These are phyloP conservation scores for Eolophus roseicapilla DNA, from an alignment of 2,113 vertebrate genomes.

Conservation along the genomic window DNA sequence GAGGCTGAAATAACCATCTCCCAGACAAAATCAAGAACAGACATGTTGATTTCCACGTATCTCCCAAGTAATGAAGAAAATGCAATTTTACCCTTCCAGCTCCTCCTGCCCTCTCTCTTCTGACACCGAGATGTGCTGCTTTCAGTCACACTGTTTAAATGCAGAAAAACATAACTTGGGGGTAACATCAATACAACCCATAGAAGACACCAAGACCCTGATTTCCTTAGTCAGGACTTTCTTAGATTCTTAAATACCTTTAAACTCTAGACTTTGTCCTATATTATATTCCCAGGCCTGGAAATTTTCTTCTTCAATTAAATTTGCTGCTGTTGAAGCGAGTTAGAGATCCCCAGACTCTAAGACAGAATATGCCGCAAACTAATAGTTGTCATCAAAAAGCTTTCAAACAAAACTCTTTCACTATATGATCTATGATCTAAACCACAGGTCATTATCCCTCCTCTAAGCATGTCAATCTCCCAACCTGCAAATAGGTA, in stretches of 20 bases:
- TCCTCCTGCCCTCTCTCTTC: neutral
- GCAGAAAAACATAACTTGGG: neutral
- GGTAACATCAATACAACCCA: no score
- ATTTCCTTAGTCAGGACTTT: neutral
- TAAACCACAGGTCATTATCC: neutral
- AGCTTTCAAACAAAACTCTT: neutral
- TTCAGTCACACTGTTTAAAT: neutral
- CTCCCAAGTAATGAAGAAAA: neutral
- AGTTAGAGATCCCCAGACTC: neutral
- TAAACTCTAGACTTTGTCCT: neutral
- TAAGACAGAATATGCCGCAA: neutral
- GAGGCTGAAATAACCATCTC: neutral
- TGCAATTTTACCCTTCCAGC: neutral
- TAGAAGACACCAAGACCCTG: neutral
- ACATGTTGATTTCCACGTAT: rapidly evolving
- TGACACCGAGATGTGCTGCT: neutral
- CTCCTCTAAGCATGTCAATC: neutral
- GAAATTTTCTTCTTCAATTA: neutral
- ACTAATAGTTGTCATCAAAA: neutral
- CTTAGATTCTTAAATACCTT: neutral
- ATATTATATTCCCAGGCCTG: neutral
- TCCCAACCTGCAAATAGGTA: neutral
- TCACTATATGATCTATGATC: neutral
- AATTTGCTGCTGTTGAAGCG: neutral
- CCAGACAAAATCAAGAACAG: neutral